Conservation (phyloP, 92 coral and sea anemone genomes). For the Parazoanthus swiftii region DNA sequence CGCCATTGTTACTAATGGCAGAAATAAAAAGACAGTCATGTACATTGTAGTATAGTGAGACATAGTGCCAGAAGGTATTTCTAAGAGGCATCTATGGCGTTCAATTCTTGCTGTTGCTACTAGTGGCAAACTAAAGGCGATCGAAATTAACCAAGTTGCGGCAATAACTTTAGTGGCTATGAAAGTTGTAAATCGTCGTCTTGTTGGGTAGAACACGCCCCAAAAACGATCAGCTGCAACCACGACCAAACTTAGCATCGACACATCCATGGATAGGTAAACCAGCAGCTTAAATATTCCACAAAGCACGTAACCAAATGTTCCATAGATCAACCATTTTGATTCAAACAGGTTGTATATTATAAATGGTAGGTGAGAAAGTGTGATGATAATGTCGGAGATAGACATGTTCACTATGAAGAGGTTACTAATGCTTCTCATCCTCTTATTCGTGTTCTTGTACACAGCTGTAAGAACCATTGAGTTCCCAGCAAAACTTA, state of each 20-base stretch:
- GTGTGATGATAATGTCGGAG: not conserved
- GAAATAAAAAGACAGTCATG: too few relatives aligned
- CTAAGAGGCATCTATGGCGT: too few relatives aligned
- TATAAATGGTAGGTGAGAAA: not conserved
- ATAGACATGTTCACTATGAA: constrained; percentile 16
- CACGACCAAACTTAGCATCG: constrained; percentile 8
- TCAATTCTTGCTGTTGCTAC: not conserved
- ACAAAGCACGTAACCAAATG: not conserved
- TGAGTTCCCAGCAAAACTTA: not conserved
- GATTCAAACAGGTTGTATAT: not conserved
- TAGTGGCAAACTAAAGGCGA: not conserved
- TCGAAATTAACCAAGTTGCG: not conserved
- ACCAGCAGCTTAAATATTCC: not conserved
- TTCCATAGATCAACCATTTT: constrained; percentile 5
- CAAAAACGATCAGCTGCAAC: constrained; percentile 8
- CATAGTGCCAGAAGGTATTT: not conserved
- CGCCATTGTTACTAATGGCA: not conserved
- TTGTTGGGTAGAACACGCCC: not conserved
- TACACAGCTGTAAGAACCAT: constrained; percentile 6
- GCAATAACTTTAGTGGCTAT: not conserved
- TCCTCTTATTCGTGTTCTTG: constrained; percentile 5
- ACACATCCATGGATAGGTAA: constrained; percentile 11
- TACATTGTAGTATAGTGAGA: too few relatives aligned
- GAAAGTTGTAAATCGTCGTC: not conserved
- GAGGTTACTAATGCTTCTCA: constrained; percentile 8